Evolutionary conservation across 2,888 invertebrate species (phyloP).

Genomic region (Bombyx huttoni): DNA sequence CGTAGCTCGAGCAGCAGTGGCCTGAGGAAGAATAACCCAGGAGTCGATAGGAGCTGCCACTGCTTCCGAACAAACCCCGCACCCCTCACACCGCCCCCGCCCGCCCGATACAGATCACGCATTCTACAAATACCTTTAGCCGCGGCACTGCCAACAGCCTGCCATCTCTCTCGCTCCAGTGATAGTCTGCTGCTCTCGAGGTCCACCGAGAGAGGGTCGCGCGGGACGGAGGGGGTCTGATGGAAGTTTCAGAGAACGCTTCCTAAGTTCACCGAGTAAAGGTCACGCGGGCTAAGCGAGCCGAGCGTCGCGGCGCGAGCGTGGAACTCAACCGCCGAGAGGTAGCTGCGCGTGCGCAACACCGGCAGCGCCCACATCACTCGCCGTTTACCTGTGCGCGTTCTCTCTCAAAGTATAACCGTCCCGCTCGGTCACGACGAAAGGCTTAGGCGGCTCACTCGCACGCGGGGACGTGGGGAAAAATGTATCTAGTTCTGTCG

Average conservation of each 20-base stretch:
- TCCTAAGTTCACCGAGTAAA: constrained; percentile 71
- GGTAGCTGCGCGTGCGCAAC: constrained; percentile 68
- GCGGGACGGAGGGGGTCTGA: constrained; percentile 61
- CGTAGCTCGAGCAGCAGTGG: constrained; percentile 72
- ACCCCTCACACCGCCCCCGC: constrained; percentile 48
- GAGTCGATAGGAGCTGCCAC: constrained; percentile 73
- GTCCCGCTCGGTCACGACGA: constrained; percentile 36
- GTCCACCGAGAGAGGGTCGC: constrained; percentile 34
- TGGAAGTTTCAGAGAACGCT: constrained; percentile 69
- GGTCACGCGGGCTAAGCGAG: constrained; percentile 67
- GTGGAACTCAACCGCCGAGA: constrained; percentile 61
- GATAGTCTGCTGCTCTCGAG: constrained; percentile 43
- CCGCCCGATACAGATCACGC: constrained; percentile 72
- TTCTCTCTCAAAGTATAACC: constrained; percentile 25
- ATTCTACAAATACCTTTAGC: constrained; percentile 70
- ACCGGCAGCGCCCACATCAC: constrained; percentile 71
- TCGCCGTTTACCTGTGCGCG: constrained; percentile 55
- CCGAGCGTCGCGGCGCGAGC: constrained; percentile 61
- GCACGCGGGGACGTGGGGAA: constrained; percentile 52
- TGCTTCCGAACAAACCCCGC: constrained; percentile 68
- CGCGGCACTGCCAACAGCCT: constrained; percentile 52
- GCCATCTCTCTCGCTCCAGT: constrained; percentile 60
- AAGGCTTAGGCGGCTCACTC: constrained; percentile 25
- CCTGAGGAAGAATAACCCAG: constrained; percentile 74
- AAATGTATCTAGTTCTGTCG: constrained; percentile 72